Evolutionary conservation across 2,797 vertebrate species (phyloP).

Genomic region (Glossophaga mutica): DNA sequence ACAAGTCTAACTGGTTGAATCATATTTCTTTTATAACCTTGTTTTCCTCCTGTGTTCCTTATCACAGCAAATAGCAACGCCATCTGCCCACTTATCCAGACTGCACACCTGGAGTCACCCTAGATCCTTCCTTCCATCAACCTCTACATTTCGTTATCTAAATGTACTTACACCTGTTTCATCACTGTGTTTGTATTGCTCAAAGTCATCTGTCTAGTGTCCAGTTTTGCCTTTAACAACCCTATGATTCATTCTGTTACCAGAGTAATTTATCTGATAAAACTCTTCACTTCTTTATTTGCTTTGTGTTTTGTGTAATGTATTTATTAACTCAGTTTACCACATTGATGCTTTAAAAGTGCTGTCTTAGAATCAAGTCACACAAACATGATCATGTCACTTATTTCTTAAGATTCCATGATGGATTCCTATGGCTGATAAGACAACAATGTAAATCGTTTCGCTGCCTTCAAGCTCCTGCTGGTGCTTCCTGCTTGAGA

Average conservation of each 20-base stretch:
- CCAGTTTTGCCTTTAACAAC: neutral
- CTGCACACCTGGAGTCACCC: neutral
- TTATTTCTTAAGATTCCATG: neutral
- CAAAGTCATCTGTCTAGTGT: neutral
- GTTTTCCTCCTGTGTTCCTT: neutral
- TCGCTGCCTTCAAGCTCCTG: neutral
- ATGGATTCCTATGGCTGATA: neutral
- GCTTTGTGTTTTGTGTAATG: neutral
- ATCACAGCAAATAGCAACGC: neutral
- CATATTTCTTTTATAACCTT: neutral
- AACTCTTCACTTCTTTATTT: neutral
- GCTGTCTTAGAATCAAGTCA: neutral
- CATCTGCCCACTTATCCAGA: neutral
- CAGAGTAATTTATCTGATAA: neutral
- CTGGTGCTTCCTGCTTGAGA: neutral
- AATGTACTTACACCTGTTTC: neutral
- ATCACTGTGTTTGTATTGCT: neutral
- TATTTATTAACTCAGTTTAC: neutral
- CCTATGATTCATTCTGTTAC: neutral
- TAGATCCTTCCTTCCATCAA: neutral
- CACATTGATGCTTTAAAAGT: neutral
- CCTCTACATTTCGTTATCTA: neutral
- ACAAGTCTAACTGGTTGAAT: neutral
- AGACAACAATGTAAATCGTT: neutral
- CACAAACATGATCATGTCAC: neutral